Evolutionary conservation across 2,888 invertebrate genomes (phyloP), one percentile per base, ranked within the genome.

Genomic region (Oscheius sp.): DNA sequence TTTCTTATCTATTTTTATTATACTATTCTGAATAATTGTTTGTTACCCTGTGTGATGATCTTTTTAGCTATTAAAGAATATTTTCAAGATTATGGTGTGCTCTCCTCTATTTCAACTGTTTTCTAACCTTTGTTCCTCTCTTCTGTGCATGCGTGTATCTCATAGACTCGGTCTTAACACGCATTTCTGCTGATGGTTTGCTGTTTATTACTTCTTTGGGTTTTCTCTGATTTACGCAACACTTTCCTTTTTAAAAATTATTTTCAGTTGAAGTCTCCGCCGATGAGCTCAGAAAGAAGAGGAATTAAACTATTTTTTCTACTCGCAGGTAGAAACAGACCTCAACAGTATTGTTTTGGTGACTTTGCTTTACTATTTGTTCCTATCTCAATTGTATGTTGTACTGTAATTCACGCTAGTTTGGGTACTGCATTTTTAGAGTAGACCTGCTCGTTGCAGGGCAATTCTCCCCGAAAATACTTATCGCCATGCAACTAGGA

Each of bases 201-300:
- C 9, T 9, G 3, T 35, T 9, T 6, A 35, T 9, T 35, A 35
- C n/a, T n/a, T 35, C 35, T 9, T 9, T 35, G 9, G 35, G 5
- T 35, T 9, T 35, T 3, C 9, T 35, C 9, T 3, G 35, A 35
- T 35, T 9, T 35, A 3, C 9, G 9, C 35, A 35, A 35, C 35
- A 35, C 3, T 35, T 35, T 25, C 29, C 29, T 49, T 23, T 18
- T 68, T 53, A 64, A 45, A 2, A 16, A 35, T 68, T 25, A 35
- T 35, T 69, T 69, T 69, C 69, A 69, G 69, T 58, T 21, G 69
- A 69, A 21, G 61, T 61, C 61, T 61, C 61, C 21, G 61, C 41
- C 29, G 53, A 68, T 7, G 55, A 68, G 27, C 52, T 52, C 35
- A 52, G 49, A 29, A 69, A 69, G 69, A 69, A 69, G 58, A 69